Base-by-base conservation (phyloP, 2,113 vertebrate genomes). In the Carassius carassius region DNA sequence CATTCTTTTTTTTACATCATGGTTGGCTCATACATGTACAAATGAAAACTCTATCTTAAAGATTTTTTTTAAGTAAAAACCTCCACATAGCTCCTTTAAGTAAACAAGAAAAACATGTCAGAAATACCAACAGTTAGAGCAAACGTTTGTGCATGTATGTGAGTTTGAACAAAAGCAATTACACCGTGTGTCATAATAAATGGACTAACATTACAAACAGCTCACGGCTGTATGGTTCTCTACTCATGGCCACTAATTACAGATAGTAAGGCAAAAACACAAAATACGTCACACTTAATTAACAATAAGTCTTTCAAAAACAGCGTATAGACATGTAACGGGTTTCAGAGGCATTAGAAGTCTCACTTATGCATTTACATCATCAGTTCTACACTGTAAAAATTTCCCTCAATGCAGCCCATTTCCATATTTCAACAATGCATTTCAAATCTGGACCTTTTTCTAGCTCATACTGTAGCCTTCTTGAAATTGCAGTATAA, bases 221-320 rank as follows among this genome's bases (percentile, higher is more conserved):
- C 41, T 74, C 72, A 74, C 7, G 63, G 63, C 63, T 0, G 25
- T 72, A 77, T 3, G 16, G 23, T 77, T 77, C 23, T 84, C 41
- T 72, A 44, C 65, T 58, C 47, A 74, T 37, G 65, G 29, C 78
- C 78, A 82, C 79, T 83, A 86, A 83, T 86, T 85, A 84, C 87
- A 86, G 51, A 86, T 78, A 88, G 44, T 13, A 51, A 54, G 37
- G 56, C 78, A 72, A 56, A 84, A 84, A 86, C 80, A 85, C 75
- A 25, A 21, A 74, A 84, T 70, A 69, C 78, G 78, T 83, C 84
- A 60, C 32, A 72, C 81, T 80, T 79, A 84, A 88, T 73, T 51
- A 88, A 14, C 25, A 54, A 13, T 32, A 54, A 3, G 75, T n/a
- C 25, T 84, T 25, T 75, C 23, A 23, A 14, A 29, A 58, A 69